phyloP scores from a whole-genome alignment of 2,113 vertebrate species.

The Prietella phreatophila region DNA sequence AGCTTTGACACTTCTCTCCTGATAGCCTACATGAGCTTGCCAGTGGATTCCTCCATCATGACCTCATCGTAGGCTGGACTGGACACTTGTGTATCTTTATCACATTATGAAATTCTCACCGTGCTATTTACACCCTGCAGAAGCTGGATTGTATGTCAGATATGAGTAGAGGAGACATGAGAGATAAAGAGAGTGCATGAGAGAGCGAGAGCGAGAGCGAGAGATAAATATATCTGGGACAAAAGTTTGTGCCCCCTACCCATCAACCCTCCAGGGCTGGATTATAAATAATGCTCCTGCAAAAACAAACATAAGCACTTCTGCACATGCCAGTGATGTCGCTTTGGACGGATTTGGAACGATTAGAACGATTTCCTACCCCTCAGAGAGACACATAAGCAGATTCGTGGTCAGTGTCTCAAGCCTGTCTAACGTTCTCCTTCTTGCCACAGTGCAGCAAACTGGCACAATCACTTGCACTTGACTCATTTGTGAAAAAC shows the following conservation, averaged over 20 bases:
- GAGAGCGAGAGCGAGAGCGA: not conserved
- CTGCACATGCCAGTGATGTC: not conserved
- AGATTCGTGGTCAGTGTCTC: constrained; percentile 13
- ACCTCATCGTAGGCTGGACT: constrained; percentile 71
- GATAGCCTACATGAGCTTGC: constrained; percentile 53
- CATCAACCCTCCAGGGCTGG: no score
- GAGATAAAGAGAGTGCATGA: constrained; percentile 6
- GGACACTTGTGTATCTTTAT: constrained; percentile 77
- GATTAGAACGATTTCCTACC: not conserved
- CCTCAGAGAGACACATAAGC: not conserved
- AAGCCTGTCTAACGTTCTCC: constrained; percentile 5
- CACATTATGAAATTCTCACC: constrained; percentile 78
- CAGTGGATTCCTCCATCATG: constrained; percentile 72
- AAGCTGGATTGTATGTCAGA: constrained; percentile 64
- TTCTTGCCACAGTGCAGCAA: constrained; percentile 33
- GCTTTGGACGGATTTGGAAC: not conserved
- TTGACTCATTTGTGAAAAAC: constrained; percentile 73
- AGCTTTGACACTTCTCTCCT: constrained; percentile 49
- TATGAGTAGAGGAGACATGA: constrained; percentile 33
- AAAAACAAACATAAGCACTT: not conserved
- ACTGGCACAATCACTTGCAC: constrained; percentile 62
- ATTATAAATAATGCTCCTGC: not conserved
- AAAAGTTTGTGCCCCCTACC: not conserved
- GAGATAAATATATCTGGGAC: not conserved
- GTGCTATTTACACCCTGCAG: constrained; percentile 73